Evolutionary conservation across 2,797 vertebrate genomes (phyloP).

Genomic region (Alfaro cultratus): DNA sequence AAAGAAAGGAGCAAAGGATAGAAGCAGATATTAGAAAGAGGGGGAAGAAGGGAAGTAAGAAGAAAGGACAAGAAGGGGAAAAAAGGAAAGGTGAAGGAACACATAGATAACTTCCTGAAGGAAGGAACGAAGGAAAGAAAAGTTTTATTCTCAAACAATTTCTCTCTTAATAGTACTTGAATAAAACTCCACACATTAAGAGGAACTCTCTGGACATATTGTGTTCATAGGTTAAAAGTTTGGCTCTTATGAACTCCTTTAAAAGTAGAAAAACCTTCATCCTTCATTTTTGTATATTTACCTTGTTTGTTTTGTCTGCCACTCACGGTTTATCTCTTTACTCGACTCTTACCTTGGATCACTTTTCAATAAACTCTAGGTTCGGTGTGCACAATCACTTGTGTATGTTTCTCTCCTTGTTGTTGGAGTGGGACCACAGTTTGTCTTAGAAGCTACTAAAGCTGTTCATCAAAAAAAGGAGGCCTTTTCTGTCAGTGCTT

Average conservation of each 20-base stretch:
- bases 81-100: not conserved
- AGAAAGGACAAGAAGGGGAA: not conserved
- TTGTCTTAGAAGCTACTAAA: not conserved
- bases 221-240: not conserved
- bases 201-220: not conserved
- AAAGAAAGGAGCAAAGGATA: not conserved
- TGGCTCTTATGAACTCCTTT: not conserved
- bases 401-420: not conserved
- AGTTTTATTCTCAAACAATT: not conserved
- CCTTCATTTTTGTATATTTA: conserved; percentile 30
- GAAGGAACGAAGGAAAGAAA: not conserved
- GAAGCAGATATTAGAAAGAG: not conserved
- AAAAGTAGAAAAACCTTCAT: conserved; percentile 21
- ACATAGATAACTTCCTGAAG: not conserved
- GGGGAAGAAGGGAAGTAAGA: not conserved
- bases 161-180: not conserved
- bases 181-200: not conserved
- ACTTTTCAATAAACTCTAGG: conserved; percentile 33
- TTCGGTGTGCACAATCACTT: not conserved
- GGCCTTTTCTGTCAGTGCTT: not conserved
- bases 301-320: conserved; percentile 53
- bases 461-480: not conserved
- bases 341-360: conserved; percentile 43
- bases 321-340: conserved; percentile 30
- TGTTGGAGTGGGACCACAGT: not conserved